Conservation (phyloP, 2,113 vertebrate genomes). For the Anseranas semipalmata region DNA sequence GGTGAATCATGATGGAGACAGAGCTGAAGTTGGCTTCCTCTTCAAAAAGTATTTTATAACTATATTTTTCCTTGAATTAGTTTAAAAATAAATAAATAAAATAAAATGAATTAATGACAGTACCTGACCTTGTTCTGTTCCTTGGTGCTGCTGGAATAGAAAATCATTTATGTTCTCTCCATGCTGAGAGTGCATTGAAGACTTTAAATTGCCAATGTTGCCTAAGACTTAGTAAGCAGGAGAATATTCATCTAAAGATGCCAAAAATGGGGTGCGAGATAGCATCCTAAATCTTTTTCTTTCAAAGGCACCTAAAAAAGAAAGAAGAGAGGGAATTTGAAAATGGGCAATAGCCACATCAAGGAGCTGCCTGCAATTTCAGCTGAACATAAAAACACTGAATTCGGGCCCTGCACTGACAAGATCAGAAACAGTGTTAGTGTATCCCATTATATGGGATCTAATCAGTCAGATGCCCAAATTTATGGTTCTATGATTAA, state of each 20-base stretch:
- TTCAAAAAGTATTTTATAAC: neutral
- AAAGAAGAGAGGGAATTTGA: neutral
- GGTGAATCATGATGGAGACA: neutral
- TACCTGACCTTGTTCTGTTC: conserved; percentile 12
- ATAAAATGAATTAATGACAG: neutral
- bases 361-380: neutral
- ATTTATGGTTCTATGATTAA: neutral
- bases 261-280: neutral
- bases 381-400: neutral
- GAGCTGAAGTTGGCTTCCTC: neutral
- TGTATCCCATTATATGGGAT: neutral
- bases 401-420: neutral
- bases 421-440: neutral
- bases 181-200: neutral
- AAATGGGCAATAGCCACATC: neutral
- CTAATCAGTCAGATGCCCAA: neutral
- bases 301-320: neutral
- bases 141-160: neutral
- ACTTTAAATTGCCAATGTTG: neutral
- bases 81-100: neutral
- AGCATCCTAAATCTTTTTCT: neutral
- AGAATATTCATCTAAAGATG: neutral
- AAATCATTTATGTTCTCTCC: neutral
- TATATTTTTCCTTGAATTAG: neutral
- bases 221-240: neutral